These are phyloP conservation scores for Saturnia japonica DNA, from an alignment of 2,888 invertebrate species.

Conservation along the genomic window DNA sequence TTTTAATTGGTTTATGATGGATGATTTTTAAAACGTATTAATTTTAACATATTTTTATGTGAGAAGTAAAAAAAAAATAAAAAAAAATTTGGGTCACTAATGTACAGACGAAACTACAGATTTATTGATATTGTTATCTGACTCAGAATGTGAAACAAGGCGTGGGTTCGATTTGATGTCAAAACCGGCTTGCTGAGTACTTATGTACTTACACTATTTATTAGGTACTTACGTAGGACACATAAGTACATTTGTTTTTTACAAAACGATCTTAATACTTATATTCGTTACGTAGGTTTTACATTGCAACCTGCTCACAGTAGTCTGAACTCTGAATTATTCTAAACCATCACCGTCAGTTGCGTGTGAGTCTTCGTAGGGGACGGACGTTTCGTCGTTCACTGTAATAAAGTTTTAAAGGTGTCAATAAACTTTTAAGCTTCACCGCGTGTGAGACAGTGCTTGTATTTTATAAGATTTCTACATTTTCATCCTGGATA, in stretches of 20 bases:
- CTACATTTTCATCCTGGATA: constrained; percentile 63
- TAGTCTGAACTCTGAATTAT: constrained; percentile 23
- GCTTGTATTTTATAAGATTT: constrained; percentile 25
- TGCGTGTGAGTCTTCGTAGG: constrained; percentile 41
- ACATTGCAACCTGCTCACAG: constrained; percentile 15
- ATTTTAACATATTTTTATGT: too few species aligned
- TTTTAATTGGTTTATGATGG: too few species aligned
- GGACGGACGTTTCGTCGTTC: constrained; percentile 44
- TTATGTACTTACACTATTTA: too few species aligned
- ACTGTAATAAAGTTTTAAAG: constrained; percentile 37
- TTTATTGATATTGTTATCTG: too few species aligned
- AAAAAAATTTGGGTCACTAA: too few species aligned
- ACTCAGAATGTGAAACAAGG: background rate
- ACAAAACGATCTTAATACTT: background rate
- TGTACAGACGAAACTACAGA: too few species aligned
- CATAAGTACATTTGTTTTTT: background rate
- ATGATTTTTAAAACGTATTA: too few species aligned
- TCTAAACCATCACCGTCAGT: constrained; percentile 63
- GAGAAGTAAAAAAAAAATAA: too few species aligned
- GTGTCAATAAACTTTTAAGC: constrained; percentile 52
- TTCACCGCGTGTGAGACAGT: constrained; percentile 46
- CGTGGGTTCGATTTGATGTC: background rate
- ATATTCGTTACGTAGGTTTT: constrained; percentile 1
- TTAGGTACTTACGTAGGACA: background rate
- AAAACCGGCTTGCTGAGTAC: constrained; percentile 3